Evolutionary conservation across 2,113 vertebrate species (phyloP).

Genomic region (Cyanistes caeruleus): DNA sequence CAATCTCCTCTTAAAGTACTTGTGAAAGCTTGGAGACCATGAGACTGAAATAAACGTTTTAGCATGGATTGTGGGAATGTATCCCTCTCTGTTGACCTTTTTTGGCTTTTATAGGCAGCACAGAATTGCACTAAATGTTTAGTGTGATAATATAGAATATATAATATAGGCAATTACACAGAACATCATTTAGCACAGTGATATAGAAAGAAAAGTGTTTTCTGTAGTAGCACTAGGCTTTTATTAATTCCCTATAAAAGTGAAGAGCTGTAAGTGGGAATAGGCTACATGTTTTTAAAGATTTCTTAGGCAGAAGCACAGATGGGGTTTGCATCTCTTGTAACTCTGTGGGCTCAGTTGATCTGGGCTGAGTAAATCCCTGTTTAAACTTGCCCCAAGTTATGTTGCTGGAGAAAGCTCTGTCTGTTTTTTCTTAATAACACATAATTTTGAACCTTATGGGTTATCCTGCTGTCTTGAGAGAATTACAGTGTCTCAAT

Average conservation of each 20-base stretch:
- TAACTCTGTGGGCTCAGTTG: neutral
- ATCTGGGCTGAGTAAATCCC: neutral
- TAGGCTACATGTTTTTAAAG: neutral
- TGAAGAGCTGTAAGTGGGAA: neutral
- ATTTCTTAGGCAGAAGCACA: neutral
- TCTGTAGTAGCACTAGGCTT: neutral
- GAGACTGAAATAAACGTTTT: slow-evolving; percentile 67
- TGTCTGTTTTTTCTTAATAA: neutral
- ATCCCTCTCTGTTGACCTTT: slow-evolving; percentile 52
- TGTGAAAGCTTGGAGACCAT: slow-evolving; percentile 66
- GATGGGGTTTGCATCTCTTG: neutral
- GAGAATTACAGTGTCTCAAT: neutral
- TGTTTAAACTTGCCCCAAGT: neutral
- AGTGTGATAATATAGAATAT: slow-evolving; percentile 12
- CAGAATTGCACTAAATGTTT: slow-evolving; percentile 57
- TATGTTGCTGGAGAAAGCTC: neutral
- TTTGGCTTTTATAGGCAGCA: slow-evolving; percentile 37
- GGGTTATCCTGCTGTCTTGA: slow-evolving; percentile 10
- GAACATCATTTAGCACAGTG: neutral
- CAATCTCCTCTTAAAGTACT: slow-evolving; percentile 70
- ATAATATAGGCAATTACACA: neutral
- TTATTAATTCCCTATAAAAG: neutral
- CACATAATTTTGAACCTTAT: neutral
- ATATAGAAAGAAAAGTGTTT: slow-evolving; percentile 16
- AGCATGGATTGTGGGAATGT: slow-evolving; percentile 48